phyloP scores from a whole-genome alignment of 2,888 invertebrate species.

The Dicyrtomina minuta region DNA sequence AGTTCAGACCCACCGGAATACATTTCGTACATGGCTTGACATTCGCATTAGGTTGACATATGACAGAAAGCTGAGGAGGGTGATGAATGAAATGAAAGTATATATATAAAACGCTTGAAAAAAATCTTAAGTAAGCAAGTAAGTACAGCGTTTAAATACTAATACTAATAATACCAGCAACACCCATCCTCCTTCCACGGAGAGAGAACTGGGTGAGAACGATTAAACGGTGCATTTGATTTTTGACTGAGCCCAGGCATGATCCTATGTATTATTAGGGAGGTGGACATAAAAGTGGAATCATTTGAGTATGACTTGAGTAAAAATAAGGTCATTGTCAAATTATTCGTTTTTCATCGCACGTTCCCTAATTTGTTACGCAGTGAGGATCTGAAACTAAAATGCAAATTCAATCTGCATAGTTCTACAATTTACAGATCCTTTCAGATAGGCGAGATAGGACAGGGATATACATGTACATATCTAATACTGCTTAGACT shows the following conservation, averaged over 20 bases:
- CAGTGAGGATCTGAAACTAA: neutral
- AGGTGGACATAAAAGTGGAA: neutral
- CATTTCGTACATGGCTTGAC: conserved; percentile 54
- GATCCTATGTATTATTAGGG: neutral
- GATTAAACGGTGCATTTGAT: neutral
- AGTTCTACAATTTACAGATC: no score
- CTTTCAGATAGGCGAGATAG: no score
- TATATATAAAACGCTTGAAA: neutral
- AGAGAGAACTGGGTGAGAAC: conserved; percentile 22
- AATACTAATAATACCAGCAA: no score
- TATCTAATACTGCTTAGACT: no score
- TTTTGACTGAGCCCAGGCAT: neutral
- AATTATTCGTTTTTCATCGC: no score
- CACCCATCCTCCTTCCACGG: no score
- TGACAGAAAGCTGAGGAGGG: neutral
- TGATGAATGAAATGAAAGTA: neutral
- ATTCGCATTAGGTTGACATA: neutral
- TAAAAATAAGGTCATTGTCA: conserved; percentile 14
- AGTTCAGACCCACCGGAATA: no score
- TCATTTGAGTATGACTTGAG: neutral
- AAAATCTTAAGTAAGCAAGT: no score
- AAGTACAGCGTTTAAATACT: no score
- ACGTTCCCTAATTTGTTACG: neutral
- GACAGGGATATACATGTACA: no score
- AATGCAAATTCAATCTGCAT: no score